Conservation (phyloP, 2,888 invertebrate species). For the Eristalis pertinax region DNA sequence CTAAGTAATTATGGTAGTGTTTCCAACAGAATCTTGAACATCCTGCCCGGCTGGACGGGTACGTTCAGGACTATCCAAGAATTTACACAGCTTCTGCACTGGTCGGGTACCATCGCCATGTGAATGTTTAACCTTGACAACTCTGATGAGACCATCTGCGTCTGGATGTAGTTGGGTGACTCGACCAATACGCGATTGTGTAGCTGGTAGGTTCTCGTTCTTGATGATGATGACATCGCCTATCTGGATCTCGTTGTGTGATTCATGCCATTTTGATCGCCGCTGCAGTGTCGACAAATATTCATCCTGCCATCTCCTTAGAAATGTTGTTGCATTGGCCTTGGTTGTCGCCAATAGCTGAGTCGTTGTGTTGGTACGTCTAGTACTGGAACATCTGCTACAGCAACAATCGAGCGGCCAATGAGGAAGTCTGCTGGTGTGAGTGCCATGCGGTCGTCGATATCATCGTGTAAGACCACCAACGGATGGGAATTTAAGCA, state of each 20-base stretch:
- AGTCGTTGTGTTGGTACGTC: slow-evolving; percentile 14
- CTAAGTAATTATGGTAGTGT: too few relatives aligned
- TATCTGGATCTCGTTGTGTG: slow-evolving; percentile 24
- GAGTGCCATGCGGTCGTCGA: too few relatives aligned
- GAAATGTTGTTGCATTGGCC: slow-evolving; percentile 39
- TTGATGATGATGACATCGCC: slow-evolving; percentile 36
- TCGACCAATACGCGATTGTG: too few relatives aligned
- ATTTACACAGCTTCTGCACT: slow-evolving; percentile 30
- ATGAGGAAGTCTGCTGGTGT: too few relatives aligned
- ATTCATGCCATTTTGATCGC: slow-evolving; percentile 30
- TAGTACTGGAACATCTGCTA: too few relatives aligned
- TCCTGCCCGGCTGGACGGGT: not conserved
- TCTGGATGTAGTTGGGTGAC: slow-evolving; percentile 33
- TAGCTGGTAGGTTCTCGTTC: slow-evolving; percentile 29
- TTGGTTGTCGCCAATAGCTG: slow-evolving; percentile 31
- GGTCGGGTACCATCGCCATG: slow-evolving; percentile 24
- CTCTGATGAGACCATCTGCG: slow-evolving; percentile 22
- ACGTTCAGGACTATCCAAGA: too few relatives aligned
- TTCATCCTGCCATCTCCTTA: slow-evolving; percentile 29
- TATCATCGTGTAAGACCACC: too few relatives aligned
- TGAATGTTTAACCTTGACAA: slow-evolving; percentile 29
- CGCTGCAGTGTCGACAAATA: slow-evolving; percentile 23
- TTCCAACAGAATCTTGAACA: too few relatives aligned
- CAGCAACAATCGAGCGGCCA: too few relatives aligned
- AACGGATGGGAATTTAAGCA: too few relatives aligned